Base-by-base conservation (phyloP, 1,140 invertebrate species). In the Hyphantria cunea region DNA sequence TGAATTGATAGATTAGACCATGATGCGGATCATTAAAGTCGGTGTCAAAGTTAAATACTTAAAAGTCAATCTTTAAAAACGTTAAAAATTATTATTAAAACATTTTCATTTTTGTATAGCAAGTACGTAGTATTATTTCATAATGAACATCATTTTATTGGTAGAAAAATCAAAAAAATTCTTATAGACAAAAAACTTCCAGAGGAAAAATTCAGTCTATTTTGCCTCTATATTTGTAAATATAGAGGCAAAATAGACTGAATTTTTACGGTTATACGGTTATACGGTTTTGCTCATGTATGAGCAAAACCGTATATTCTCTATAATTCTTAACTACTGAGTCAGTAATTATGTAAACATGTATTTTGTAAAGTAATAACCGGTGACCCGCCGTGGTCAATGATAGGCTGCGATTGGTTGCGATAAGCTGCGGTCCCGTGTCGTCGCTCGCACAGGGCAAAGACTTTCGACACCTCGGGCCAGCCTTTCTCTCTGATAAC, bases 361-460 rank as follows among this genome's bases (percentile, higher is more conserved):
- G 39, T 66, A 63, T 76, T 68, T 68, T 56, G 69, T 76, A 72
- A 68, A 64, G 58, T 55, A 47, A 73, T 74, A 69, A 65, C 51
- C 42, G 61, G 60, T 73, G 76, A 80, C 76, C 80, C 63, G 42
- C 12, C 0, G 25, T 67, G 68, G 70, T 75, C 75, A 82, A 76
- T 76, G 74, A 79, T 78, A 73, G 77, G 65, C 64, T 66, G 25
- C 42, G 62, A 68, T 44, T 48, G 48, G 12, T 25, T 6, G 25
- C 44, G 31, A 56, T 56, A 47, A 47, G 3, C 41, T 44, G 13
- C 12, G 41, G 12, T 44, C 12, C 11, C 41, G 7, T 44, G 41
- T 12, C 11, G 41, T 44, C 11, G 41, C 7, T 7, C 8, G 34
- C 8, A 10, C 34, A 7, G 37, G 39, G 49, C 14, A 10, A 32